Conservation (phyloP, 2,113 vertebrate species). For the Lethenteron camtschaticum region DNA sequence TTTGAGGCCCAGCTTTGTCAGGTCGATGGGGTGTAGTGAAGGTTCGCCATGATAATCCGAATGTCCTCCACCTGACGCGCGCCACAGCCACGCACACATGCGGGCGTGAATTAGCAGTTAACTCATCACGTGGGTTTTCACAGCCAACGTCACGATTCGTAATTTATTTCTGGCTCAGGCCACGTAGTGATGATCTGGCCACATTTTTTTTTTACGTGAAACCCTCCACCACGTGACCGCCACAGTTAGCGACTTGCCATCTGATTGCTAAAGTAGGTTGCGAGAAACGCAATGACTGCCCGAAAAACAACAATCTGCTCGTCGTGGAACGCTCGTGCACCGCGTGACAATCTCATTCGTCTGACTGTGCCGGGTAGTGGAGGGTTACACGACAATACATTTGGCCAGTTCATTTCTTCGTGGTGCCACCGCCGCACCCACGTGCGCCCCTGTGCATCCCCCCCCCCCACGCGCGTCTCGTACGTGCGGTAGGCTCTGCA, state of each 20-base stretch:
- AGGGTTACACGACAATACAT: neutral
- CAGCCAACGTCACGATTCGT: neutral
- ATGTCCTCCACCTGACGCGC: slow-evolving; percentile 60
- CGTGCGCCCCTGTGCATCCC: too few relatives aligned
- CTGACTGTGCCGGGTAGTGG: neutral
- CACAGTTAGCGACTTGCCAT: neutral
- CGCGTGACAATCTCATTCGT: neutral
- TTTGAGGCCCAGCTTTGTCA: slow-evolving; percentile 62
- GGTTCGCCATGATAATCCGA: slow-evolving; percentile 63
- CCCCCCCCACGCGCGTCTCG: too few relatives aligned
- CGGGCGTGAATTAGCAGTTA: neutral
- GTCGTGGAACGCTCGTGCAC: too few relatives aligned
- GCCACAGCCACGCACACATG: neutral
- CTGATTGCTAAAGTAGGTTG: too few relatives aligned
- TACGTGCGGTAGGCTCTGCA: slow-evolving; percentile 46
- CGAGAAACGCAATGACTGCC: too few relatives aligned
- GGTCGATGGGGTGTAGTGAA: slow-evolving; percentile 59
- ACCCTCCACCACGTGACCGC: neutral
- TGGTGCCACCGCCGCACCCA: neutral
- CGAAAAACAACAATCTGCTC: too few relatives aligned
- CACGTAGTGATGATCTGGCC: slow-evolving; percentile 3
- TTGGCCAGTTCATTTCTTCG: neutral
- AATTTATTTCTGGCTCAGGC: neutral
- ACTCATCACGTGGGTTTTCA: too few relatives aligned
- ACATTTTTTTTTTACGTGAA: neutral